These are phyloP conservation scores for Leptinotarsa rubiginosa DNA, from an alignment of 2,888 invertebrate species.

Conservation along the genomic window DNA sequence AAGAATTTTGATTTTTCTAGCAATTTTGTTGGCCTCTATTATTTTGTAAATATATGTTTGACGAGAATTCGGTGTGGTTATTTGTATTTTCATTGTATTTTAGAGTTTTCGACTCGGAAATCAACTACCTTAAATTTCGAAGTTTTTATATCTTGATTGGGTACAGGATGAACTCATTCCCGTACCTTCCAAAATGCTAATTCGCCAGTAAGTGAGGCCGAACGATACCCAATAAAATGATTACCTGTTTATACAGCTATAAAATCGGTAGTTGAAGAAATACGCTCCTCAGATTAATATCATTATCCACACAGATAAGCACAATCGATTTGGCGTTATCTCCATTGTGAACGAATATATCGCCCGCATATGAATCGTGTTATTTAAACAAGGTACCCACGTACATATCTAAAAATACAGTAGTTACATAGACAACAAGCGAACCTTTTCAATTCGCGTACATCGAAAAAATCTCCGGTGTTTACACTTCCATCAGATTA, in stretches of 20 bases:
- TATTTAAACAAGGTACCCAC: constrained; percentile 44
- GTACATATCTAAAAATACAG: constrained; percentile 50
- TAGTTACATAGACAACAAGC: constrained; percentile 47
- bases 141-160: too few relatives aligned
- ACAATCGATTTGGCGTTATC: constrained; percentile 48
- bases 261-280: constrained; percentile 47
- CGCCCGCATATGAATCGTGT: constrained; percentile 43
- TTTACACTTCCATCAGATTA: constrained; percentile 37
- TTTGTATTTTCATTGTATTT: too few relatives aligned
- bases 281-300: constrained; percentile 43
- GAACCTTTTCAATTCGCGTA: constrained; percentile 46
- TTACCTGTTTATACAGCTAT: constrained; percentile 39
- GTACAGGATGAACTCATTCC: neutral
- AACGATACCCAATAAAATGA: constrained; percentile 38
- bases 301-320: constrained; percentile 42
- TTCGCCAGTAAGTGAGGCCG: neutral
- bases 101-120: too few relatives aligned
- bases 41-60: too few relatives aligned
- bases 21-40: too few relatives aligned
- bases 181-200: neutral
- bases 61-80: too few relatives aligned
- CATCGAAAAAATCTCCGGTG: constrained; percentile 45
- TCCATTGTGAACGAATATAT: constrained; percentile 43
- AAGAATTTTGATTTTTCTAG: too few relatives aligned
- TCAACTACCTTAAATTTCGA: too few relatives aligned